Conservation (phyloP, 2,113 vertebrate species). For the Noturus placidus region DNA sequence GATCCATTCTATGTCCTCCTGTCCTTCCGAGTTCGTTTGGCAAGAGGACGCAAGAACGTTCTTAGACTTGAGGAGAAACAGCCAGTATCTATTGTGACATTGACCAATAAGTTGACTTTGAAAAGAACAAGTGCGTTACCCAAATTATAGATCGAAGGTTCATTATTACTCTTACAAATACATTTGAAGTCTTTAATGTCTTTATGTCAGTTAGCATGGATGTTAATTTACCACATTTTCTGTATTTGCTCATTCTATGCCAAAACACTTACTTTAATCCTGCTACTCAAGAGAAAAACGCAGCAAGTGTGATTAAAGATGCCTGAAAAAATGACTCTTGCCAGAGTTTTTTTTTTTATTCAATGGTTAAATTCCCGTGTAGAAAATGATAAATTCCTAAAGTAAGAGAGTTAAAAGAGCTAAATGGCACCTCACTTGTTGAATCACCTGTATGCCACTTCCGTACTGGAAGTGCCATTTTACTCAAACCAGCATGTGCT, state of each 20-base stretch:
- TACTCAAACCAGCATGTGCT: background rate
- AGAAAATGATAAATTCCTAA: background rate
- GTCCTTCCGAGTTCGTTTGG: no score
- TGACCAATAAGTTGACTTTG: background rate
- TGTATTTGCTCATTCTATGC: background rate
- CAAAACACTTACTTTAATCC: background rate
- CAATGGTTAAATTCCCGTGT: background rate
- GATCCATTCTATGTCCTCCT: no score
- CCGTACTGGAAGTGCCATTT: background rate
- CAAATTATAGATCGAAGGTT: background rate
- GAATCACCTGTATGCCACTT: background rate
- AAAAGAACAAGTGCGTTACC: background rate
- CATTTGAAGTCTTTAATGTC: background rate
- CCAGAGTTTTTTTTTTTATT: background rate
- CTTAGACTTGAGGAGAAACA: no score
- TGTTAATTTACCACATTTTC: background rate
- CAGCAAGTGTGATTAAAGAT: background rate
- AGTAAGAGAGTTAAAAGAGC: background rate
- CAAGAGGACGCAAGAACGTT: no score
- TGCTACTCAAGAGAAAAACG: background rate
- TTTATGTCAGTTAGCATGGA: background rate
- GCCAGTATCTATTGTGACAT: background rate
- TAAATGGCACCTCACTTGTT: background rate
- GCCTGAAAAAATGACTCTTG: background rate
- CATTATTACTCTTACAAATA: background rate